Evolutionary conservation across 2,113 vertebrate genomes (phyloP).

Genomic region (Hystrix cristata): DNA sequence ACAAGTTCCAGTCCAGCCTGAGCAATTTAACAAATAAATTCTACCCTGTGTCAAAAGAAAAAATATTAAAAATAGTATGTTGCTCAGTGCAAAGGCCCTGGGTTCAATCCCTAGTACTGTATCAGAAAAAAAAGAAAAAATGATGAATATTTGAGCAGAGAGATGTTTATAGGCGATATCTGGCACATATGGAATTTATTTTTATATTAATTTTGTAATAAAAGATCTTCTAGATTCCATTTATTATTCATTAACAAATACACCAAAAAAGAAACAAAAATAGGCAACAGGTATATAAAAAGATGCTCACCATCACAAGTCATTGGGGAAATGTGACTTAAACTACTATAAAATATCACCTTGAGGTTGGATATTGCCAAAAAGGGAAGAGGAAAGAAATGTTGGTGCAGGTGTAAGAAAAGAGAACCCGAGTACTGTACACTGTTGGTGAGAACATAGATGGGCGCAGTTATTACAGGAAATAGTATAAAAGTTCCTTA

Average conservation of each 20-base stretch:
- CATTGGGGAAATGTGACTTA: neutral
- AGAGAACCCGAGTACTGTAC: neutral
- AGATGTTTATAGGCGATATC: neutral
- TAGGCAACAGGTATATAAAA: neutral
- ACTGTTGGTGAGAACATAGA: too few relatives aligned
- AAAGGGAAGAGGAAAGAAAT: neutral
- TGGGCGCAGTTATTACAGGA: neutral
- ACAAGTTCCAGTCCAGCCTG: neutral
- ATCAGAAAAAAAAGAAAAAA: neutral
- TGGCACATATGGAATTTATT: neutral
- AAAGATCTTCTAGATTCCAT: neutral
- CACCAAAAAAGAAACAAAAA: neutral
- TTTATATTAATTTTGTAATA: neutral
- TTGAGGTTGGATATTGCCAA: neutral
- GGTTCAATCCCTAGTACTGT: neutral
- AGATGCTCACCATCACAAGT: neutral
- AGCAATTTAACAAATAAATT: neutral
- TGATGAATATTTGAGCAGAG: neutral
- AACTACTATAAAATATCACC: neutral
- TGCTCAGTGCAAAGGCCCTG: neutral
- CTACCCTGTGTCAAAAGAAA: neutral
- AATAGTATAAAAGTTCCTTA: neutral
- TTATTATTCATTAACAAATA: conserved; percentile 21
- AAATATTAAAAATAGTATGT: neutral
- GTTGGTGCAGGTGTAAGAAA: neutral